A percentile compares a stretch with the other conserved stretches of the same genome.
Evolutionary conservation across 2,888 invertebrate genomes (phyloP).

Genomic region (Leptogaster cylindrica): DNA sequence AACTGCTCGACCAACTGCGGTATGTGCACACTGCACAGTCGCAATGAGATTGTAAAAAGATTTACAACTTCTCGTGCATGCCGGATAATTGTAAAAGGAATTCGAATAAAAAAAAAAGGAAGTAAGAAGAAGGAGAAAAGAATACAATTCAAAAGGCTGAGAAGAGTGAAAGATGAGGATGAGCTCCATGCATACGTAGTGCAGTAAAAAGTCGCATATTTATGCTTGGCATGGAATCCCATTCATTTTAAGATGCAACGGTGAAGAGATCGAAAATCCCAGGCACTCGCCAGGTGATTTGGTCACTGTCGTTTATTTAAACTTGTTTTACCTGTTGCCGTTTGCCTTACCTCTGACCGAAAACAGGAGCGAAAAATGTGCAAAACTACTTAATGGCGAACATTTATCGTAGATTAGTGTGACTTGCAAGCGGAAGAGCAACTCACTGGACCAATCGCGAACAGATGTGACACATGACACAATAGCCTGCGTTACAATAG

Average conservation of each 20-base stretch:
- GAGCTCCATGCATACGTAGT: slow-evolving; percentile 19
- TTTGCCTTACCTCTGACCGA: not conserved
- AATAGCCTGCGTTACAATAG: not conserved
- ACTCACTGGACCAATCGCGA: not conserved
- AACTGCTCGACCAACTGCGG: no score
- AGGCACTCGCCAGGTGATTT: slow-evolving; percentile 25
- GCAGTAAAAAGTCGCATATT: slow-evolving; percentile 29
- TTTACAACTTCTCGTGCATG: slow-evolving; percentile 38
- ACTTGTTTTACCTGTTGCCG: not conserved
- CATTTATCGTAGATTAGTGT: slow-evolving; percentile 17
- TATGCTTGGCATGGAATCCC: slow-evolving; percentile 25
- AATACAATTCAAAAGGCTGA: not conserved
- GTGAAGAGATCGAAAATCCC: slow-evolving; percentile 16
- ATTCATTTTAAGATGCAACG: slow-evolving; percentile 18
- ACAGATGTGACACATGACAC: slow-evolving; percentile 3
- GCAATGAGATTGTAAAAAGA: slow-evolving; percentile 32
- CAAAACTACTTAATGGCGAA: slow-evolving; percentile 27
- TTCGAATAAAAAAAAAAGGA: slow-evolving; percentile 1
- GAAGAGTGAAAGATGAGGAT: not conserved
- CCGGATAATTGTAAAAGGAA: slow-evolving; percentile 33
- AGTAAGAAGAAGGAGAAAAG: not conserved
- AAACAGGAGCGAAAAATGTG: slow-evolving; percentile 29
- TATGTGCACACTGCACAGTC: slow-evolving; percentile 5
- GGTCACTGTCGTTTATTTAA: not conserved
- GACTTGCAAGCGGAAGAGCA: not conserved